Percentiles rank a stretch among this genome's conserved stretches.
These are phyloP conservation scores for Drosophila persimilis DNA, from an alignment of 1,140 invertebrate species.

Conservation along the genomic window DNA sequence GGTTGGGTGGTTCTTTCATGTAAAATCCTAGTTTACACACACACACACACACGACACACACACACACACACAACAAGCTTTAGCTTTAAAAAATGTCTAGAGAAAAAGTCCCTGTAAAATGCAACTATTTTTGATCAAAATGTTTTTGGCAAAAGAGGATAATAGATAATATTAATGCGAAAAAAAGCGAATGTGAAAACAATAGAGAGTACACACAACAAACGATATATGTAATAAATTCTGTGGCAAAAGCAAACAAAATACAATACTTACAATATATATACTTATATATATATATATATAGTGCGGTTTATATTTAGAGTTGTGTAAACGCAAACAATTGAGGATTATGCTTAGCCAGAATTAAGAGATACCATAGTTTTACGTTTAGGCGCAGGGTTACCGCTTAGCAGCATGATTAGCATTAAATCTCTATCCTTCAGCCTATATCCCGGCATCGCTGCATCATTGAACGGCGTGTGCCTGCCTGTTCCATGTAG, in stretches of 20 bases:
- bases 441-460: conserved; percentile 1
- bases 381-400: conserved; percentile 20
- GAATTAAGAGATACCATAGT: conserved; percentile 30
- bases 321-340: conserved; percentile 21
- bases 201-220: conserved; percentile 7
- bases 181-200: conserved; percentile 43
- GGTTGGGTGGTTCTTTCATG: conserved; percentile 36
- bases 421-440: not conserved
- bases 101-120: conserved; percentile 44
- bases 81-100: conserved; percentile 66
- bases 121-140: conserved; percentile 72
- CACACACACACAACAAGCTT: conserved; percentile 44
- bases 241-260: conserved; percentile 26
- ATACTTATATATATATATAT: too few relatives aligned
- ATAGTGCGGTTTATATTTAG: conserved; percentile 27
- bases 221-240: conserved; percentile 21
- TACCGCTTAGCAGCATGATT: conserved; percentile 17
- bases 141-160: conserved; percentile 57
- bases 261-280: conserved; percentile 18
- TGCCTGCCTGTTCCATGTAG: too few relatives aligned
- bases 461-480: too few relatives aligned
- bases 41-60: conserved; percentile 34
- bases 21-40: conserved; percentile 52
- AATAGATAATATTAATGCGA: not conserved
- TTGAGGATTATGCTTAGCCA: conserved; percentile 33